These are phyloP conservation scores for Zaprionus vittiger DNA, from an alignment of 1,140 invertebrate species.

Conservation along the genomic window DNA sequence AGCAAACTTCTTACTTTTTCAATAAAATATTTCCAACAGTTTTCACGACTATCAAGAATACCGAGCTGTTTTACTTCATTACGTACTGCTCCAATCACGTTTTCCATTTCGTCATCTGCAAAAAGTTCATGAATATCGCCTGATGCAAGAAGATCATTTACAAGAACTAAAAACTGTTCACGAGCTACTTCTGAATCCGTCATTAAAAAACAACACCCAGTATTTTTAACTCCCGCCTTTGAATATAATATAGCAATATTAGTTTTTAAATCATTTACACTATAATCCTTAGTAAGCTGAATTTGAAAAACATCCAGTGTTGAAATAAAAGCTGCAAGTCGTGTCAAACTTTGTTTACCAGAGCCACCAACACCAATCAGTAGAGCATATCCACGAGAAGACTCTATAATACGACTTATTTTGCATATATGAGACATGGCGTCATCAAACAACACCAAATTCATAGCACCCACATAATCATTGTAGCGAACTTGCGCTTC, in stretches of 20 bases:
- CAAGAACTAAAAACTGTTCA: conserved; percentile 95
- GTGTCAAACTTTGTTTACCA: conserved; percentile 96
- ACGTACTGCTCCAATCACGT: conserved; percentile 91
- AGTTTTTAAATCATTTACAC: conserved; percentile 91
- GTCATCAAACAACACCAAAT: conserved; percentile 97
- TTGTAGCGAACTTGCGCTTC: conserved; percentile 95
- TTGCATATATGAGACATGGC: conserved; percentile 96
- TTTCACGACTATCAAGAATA: conserved; percentile 94
- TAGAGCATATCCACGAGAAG: conserved; percentile 95
- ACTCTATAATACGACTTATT: conserved; percentile 96
- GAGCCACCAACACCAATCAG: conserved; percentile 97
- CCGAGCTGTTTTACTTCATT: conserved; percentile 92
- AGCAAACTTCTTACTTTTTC: conserved; percentile 91
- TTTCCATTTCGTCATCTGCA: conserved; percentile 95
- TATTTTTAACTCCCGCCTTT: conserved; percentile 94
- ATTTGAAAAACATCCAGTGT: conserved; percentile 96
- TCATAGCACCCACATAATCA: conserved; percentile 94
- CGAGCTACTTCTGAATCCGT: conserved; percentile 96
- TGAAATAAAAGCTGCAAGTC: conserved; percentile 95
- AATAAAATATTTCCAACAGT: conserved; percentile 98
- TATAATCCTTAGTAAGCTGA: conserved; percentile 94
- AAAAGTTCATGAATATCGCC: conserved; percentile 97
- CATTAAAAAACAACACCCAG: conserved; percentile 95
- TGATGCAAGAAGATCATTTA: conserved; percentile 97
- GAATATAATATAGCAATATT: conserved; percentile 94